Conservation (phyloP, 2,797 vertebrate genomes). For the Stomatorhinus walkeri region DNA sequence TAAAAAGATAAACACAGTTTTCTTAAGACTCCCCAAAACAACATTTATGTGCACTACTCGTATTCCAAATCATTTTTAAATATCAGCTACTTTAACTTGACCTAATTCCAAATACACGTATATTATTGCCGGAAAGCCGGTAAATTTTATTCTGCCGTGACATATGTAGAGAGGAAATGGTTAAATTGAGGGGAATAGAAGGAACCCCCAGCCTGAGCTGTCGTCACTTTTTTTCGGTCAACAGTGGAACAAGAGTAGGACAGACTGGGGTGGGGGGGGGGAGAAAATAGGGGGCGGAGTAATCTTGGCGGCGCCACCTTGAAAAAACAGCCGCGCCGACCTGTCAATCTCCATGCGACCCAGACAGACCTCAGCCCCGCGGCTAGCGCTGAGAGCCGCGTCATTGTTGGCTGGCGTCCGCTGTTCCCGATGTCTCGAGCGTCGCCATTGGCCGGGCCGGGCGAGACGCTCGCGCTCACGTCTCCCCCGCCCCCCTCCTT, state of each 20-base stretch:
- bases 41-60: neutral
- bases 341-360: conserved; percentile 54
- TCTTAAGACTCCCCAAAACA: neutral
- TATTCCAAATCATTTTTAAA: neutral
- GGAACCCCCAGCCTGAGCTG: conserved; percentile 16
- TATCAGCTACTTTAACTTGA: neutral
- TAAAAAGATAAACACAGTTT: neutral
- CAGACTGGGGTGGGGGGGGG: neutral
- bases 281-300: conserved; percentile 28
- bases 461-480: conserved; percentile 55
- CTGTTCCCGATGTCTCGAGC: conserved; percentile 15
- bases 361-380: conserved; percentile 51
- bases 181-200: neutral
- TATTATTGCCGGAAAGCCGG: neutral
- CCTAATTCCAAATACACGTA: neutral
- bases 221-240: conserved; percentile 21
- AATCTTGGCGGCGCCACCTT: conserved; percentile 60
- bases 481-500: conserved; percentile 44
- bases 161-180: neutral
- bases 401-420: conserved; percentile 42
- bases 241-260: conserved; percentile 10
- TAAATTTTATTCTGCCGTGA: neutral
- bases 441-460: conserved; percentile 49
- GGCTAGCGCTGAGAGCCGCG: conserved; percentile 39
- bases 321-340: conserved; percentile 61